These are phyloP conservation scores for Phaedon cochleariae DNA, from an alignment of 2,888 invertebrate species.

Conservation along the genomic window DNA sequence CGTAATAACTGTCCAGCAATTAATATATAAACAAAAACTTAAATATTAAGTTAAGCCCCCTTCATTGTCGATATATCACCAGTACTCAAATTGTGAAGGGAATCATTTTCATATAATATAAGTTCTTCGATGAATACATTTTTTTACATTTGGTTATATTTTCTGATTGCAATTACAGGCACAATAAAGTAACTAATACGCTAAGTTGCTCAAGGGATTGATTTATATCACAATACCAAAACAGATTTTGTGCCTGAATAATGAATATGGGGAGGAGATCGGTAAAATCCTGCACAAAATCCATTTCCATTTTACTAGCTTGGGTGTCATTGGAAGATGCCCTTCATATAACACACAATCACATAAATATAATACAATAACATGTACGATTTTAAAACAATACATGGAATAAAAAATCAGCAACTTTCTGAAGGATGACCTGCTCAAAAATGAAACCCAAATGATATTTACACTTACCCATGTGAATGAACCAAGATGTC, in stretches of 20 bases:
- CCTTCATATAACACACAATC: not conserved
- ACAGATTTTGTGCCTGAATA: slow-evolving; percentile 52
- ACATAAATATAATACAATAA: not conserved
- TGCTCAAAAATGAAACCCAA: not conserved
- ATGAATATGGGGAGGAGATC: slow-evolving; percentile 7
- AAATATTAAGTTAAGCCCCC: slow-evolving; percentile 31
- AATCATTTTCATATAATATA: slow-evolving; percentile 38
- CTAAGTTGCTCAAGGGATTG: slow-evolving; percentile 46
- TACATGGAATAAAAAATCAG: not conserved
- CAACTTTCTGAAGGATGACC: not conserved
- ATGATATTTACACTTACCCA: not conserved
- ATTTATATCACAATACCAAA: slow-evolving; percentile 58
- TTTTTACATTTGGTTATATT: slow-evolving; percentile 51
- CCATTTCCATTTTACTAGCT: slow-evolving; percentile 19
- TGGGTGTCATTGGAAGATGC: slow-evolving; percentile 10
- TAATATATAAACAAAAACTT: slow-evolving; percentile 16
- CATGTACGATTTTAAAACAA: not conserved
- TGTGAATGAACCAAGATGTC: not conserved
- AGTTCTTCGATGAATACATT: slow-evolving; percentile 54
- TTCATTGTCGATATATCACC: slow-evolving; percentile 40
- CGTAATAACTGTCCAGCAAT: slow-evolving; percentile 38
- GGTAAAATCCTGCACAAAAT: slow-evolving; percentile 12
- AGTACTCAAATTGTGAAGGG: slow-evolving; percentile 34
- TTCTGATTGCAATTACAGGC: slow-evolving; percentile 59
- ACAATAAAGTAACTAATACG: slow-evolving; percentile 59